Percentiles rank a stretch among this genome's conserved stretches.
These are phyloP conservation scores for Conchocele bisecta DNA, from an alignment of 2,888 invertebrate genomes.

Conservation along the genomic window DNA sequence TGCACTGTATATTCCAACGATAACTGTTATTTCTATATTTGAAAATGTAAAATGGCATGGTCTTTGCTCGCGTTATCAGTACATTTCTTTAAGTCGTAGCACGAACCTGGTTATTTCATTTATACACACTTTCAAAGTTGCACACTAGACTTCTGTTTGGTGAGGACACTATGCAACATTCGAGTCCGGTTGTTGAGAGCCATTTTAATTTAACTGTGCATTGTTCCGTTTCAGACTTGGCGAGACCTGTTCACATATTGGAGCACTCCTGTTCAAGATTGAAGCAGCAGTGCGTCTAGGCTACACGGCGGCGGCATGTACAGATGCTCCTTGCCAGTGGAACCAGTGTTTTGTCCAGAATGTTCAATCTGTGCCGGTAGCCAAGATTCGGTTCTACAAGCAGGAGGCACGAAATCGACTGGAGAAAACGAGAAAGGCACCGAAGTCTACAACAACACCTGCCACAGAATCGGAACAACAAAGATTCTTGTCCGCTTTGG, in stretches of 20 bases:
- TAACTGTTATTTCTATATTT: too few relatives aligned
- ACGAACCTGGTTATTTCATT: too few relatives aligned
- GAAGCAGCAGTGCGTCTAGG: constrained; percentile 46
- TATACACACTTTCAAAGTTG: too few relatives aligned
- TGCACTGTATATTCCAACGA: too few relatives aligned
- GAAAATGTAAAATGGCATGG: too few relatives aligned
- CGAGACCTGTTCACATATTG: constrained; percentile 43
- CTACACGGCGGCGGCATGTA: constrained; percentile 35
- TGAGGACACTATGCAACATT: too few relatives aligned
- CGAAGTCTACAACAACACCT: neutral
- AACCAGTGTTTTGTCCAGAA: constrained; percentile 36
- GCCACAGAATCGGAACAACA: neutral
- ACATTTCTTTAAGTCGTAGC: too few relatives aligned
- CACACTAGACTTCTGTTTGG: too few relatives aligned
- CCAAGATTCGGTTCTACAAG: constrained; percentile 25
- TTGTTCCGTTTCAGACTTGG: constrained; percentile 31
- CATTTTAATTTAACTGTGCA: too few relatives aligned
- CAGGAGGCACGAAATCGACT: neutral
- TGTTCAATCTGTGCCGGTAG: constrained; percentile 11
- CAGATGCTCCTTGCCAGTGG: constrained; percentile 35
- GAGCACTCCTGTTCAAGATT: constrained; percentile 43
- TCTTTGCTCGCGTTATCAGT: too few relatives aligned
- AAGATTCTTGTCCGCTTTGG: neutral
- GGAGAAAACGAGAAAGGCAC: neutral
- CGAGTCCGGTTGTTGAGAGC: too few relatives aligned